Percentiles rank a stretch among this genome's conserved stretches.
phyloP scores from a whole-genome alignment of 2,888 invertebrate genomes.

The Nemapogon koenigi region DNA sequence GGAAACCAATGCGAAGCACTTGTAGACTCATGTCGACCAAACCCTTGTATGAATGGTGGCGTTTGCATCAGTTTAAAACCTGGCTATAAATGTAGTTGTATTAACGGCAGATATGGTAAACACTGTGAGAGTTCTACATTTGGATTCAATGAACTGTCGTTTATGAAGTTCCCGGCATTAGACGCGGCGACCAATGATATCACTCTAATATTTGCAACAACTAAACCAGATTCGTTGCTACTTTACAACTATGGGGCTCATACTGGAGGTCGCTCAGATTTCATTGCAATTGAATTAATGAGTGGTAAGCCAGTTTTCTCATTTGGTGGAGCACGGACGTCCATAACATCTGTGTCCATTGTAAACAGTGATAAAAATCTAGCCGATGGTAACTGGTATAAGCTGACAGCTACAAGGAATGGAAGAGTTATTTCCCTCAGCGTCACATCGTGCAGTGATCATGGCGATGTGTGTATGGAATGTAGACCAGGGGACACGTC shows the following conservation, averaged over 20 bases:
- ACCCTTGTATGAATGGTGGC: slow-evolving; percentile 92
- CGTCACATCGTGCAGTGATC: slow-evolving; percentile 81
- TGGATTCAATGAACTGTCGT: slow-evolving; percentile 89
- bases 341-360: slow-evolving; percentile 81
- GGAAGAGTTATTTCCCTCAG: slow-evolving; percentile 87
- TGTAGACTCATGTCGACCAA: slow-evolving; percentile 89
- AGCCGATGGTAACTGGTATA: slow-evolving; percentile 90
- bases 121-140: slow-evolving; percentile 91
- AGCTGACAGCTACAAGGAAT: slow-evolving; percentile 89
- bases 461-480: slow-evolving; percentile 86
- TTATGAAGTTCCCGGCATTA: slow-evolving; percentile 85
- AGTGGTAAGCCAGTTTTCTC: slow-evolving; percentile 87
- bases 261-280: slow-evolving; percentile 88
- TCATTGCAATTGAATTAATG: slow-evolving; percentile 89
- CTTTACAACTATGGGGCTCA: slow-evolving; percentile 91
- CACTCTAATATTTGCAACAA: slow-evolving; percentile 88
- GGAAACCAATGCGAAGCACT: slow-evolving; percentile 90
- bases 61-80: slow-evolving; percentile 88
- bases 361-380: slow-evolving; percentile 69
- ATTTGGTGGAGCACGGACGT: slow-evolving; percentile 87
- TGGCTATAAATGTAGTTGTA: slow-evolving; percentile 86
- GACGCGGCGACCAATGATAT: slow-evolving; percentile 92
- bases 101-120: slow-evolving; percentile 86
- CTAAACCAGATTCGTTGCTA: slow-evolving; percentile 84
- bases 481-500: slow-evolving; percentile 82